phyloP scores from a whole-genome alignment of 2,888 invertebrate genomes.

The Cheilosia pagana region DNA sequence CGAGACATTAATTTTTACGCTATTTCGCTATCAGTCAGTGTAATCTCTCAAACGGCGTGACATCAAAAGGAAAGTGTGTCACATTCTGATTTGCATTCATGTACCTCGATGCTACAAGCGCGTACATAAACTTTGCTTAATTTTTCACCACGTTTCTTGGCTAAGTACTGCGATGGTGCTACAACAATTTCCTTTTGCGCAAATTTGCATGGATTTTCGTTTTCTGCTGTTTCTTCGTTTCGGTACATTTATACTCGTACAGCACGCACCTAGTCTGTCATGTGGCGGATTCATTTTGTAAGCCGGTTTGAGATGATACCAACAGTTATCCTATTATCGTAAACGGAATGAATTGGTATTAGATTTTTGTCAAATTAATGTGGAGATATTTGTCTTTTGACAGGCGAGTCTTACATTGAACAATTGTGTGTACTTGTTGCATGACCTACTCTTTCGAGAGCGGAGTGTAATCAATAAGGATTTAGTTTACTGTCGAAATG shows the following conservation, averaged over 20 bases:
- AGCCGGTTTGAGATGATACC: slow-evolving; percentile 43
- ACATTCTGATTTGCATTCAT: slow-evolving; percentile 61
- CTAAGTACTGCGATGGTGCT: slow-evolving; percentile 11
- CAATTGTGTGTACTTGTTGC: not conserved
- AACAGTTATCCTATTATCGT: slow-evolving; percentile 34
- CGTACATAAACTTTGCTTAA: slow-evolving; percentile 34
- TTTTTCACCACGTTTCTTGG: slow-evolving; percentile 38
- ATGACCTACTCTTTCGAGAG: slow-evolving; percentile 8
- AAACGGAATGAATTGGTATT: not conserved
- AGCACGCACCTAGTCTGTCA: not conserved
- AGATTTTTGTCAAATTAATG: slow-evolving; percentile 22
- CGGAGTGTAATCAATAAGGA: slow-evolving; percentile 6
- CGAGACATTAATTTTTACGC: slow-evolving; percentile 50
- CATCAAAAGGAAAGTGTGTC: slow-evolving; percentile 73
- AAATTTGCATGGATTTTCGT: slow-evolving; percentile 27
- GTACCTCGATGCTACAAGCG: slow-evolving; percentile 5
- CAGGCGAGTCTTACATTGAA: no score
- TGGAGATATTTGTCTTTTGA: slow-evolving; percentile 6
- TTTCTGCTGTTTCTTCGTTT: slow-evolving; percentile 7
- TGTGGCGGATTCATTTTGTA: slow-evolving; percentile 16
- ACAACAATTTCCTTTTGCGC: slow-evolving; percentile 31
- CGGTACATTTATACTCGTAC: not conserved
- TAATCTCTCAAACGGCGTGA: slow-evolving; percentile 64
- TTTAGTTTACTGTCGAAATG: not conserved
- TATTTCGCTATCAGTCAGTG: slow-evolving; percentile 53